Conservation (phyloP, 2,888 invertebrate genomes). For the Apodemia hepburni region DNA sequence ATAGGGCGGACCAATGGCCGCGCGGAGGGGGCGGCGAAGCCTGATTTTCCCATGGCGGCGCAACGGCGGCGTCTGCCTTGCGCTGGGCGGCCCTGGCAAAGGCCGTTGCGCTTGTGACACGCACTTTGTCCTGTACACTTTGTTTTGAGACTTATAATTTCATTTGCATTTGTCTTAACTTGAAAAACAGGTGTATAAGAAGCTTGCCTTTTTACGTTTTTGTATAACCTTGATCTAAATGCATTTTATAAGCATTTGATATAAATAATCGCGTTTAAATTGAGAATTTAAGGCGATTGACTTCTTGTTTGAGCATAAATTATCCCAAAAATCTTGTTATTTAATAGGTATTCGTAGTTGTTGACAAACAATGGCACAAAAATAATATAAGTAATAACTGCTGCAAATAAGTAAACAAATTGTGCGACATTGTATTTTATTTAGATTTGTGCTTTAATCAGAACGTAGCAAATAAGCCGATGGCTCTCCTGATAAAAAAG, state of each 20-base stretch:
- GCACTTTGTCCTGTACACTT: slow-evolving; percentile 64
- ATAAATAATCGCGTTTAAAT: neutral
- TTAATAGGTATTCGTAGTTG: too few relatives aligned
- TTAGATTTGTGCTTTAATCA: too few relatives aligned
- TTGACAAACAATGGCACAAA: too few relatives aligned
- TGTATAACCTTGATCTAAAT: neutral
- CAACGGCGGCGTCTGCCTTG: slow-evolving; percentile 54
- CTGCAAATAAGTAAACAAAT: too few relatives aligned
- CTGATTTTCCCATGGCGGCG: slow-evolving; percentile 77
- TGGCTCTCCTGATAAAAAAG: too few relatives aligned
- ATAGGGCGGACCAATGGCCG: slow-evolving; percentile 59
- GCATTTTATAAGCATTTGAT: neutral
- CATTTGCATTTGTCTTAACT: slow-evolving; percentile 25
- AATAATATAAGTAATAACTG: too few relatives aligned
- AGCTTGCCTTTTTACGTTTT: neutral
- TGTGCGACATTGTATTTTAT: too few relatives aligned
- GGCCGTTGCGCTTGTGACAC: slow-evolving; percentile 77
- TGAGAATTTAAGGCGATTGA: neutral
- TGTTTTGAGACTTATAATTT: slow-evolving; percentile 36
- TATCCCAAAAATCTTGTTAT: too few relatives aligned
- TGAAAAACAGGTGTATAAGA: slow-evolving; percentile 6
- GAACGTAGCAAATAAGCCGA: too few relatives aligned
- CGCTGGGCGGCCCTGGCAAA: slow-evolving; percentile 64
- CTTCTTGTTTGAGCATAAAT: neutral
- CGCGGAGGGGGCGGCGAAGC: slow-evolving; percentile 74